Percentiles rank a stretch among this genome's conserved stretches.
These are phyloP conservation scores for Myiozetetes cayanensis DNA, from an alignment of 2,113 vertebrate species.

Conservation along the genomic window DNA sequence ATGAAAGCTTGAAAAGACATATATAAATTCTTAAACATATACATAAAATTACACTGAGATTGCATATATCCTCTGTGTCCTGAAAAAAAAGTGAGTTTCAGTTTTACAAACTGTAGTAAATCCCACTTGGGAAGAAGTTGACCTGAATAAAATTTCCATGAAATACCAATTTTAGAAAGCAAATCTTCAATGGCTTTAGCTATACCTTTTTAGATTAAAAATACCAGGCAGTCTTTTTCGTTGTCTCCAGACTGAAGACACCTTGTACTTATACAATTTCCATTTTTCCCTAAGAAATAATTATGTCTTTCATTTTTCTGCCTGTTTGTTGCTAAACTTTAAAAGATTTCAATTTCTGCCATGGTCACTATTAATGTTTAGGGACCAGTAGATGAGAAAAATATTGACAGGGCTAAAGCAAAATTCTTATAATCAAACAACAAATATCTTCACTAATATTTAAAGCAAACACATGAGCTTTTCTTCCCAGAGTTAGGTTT, in stretches of 20 bases:
- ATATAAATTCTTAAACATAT: not conserved
- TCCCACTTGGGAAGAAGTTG: not conserved
- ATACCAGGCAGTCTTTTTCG: not conserved
- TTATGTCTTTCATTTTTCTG: not conserved
- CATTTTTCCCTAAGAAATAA: not conserved
- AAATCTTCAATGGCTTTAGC: not conserved
- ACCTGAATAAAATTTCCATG: conserved; percentile 40
- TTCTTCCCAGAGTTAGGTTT: not conserved
- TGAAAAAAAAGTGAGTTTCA: not conserved
- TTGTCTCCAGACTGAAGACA: not conserved
- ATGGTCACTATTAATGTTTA: not conserved
- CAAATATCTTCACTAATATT: not conserved
- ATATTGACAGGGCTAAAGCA: not conserved
- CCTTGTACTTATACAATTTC: not conserved
- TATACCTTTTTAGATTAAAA: not conserved
- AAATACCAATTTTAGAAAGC: conserved; percentile 27
- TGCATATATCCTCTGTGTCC: not conserved
- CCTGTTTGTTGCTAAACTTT: not conserved
- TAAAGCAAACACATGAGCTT: not conserved
- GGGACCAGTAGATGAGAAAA: not conserved
- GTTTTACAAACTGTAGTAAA: conserved; percentile 34
- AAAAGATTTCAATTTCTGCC: not conserved
- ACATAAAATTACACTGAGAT: conserved; percentile 9
- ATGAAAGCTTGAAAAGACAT: not conserved
- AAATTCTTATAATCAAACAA: conserved; percentile 6